These are phyloP conservation scores for Myotis lucifugus DNA, from an alignment of 2,113 vertebrate species.

Conservation along the genomic window DNA sequence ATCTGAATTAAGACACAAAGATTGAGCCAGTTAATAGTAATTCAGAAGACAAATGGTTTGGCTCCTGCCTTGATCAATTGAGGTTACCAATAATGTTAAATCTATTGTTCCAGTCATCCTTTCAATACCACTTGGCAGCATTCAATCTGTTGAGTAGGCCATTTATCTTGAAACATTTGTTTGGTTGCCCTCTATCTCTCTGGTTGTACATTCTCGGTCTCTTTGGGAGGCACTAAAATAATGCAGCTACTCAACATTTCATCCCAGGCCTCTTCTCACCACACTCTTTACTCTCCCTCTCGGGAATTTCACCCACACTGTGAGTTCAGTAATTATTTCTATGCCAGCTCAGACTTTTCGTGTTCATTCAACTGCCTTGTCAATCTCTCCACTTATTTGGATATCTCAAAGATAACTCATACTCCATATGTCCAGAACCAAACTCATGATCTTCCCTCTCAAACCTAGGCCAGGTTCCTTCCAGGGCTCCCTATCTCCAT, in stretches of 20 bases:
- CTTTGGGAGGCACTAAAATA: slow-evolving; percentile 19
- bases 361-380: slow-evolving; percentile 10
- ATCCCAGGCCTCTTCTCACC: slow-evolving; percentile 8
- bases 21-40: neutral
- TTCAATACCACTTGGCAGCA: slow-evolving; percentile 11
- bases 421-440: neutral
- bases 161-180: slow-evolving; percentile 21
- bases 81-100: slow-evolving; percentile 9
- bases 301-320: neutral
- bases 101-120: slow-evolving; percentile 7
- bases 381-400: slow-evolving; percentile 10
- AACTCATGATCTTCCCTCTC: slow-evolving; percentile 7
- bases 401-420: neutral
- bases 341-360: neutral
- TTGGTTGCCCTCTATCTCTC: neutral
- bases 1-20: slow-evolving; percentile 37
- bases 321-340: neutral
- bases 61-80: neutral
- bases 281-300: neutral
- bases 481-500: neutral
- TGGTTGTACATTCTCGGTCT: neutral
- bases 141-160: neutral
- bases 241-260: neutral
- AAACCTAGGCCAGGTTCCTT: slow-evolving; percentile 8
- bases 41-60: slow-evolving; percentile 4